Evolutionary conservation across 2,888 invertebrate species (phyloP).

Genomic region (Oeneis ivallda): DNA sequence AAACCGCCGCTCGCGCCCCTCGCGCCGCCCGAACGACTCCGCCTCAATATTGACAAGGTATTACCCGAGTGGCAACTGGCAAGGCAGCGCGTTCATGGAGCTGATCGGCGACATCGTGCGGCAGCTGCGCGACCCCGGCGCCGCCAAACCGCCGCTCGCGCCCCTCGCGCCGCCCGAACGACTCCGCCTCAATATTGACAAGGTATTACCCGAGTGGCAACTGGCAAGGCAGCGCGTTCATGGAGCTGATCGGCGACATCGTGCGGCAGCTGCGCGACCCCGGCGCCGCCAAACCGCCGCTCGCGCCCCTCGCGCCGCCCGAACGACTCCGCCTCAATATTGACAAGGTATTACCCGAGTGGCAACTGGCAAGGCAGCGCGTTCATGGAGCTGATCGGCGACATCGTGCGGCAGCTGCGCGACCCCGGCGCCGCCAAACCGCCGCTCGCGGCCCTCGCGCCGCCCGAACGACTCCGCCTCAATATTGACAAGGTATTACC

Average conservation of each 20-base stretch:
- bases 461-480: constrained; percentile 64
- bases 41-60: constrained; percentile 75
- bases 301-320: constrained; percentile 60
- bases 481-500: constrained; percentile 73
- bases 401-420: constrained; percentile 91
- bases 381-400: constrained; percentile 92
- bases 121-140: constrained; percentile 89
- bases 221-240: constrained; percentile 88
- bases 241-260: constrained; percentile 92
- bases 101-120: constrained; percentile 92
- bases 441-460: constrained; percentile 55
- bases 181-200: constrained; percentile 70
- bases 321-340: constrained; percentile 66
- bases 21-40: constrained; percentile 60
- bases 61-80: constrained; percentile 67
- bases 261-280: constrained; percentile 92
- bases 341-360: constrained; percentile 73
- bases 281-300: constrained; percentile 50
- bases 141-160: constrained; percentile 41
- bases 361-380: too few species aligned
- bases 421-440: constrained; percentile 81
- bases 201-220: constrained; percentile 52
- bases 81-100: constrained; percentile 89
- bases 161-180: constrained; percentile 63
- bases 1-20: constrained; percentile 50